phyloP scores from a whole-genome alignment of 2,113 vertebrate genomes.

The Oenanthe oenanthe region DNA sequence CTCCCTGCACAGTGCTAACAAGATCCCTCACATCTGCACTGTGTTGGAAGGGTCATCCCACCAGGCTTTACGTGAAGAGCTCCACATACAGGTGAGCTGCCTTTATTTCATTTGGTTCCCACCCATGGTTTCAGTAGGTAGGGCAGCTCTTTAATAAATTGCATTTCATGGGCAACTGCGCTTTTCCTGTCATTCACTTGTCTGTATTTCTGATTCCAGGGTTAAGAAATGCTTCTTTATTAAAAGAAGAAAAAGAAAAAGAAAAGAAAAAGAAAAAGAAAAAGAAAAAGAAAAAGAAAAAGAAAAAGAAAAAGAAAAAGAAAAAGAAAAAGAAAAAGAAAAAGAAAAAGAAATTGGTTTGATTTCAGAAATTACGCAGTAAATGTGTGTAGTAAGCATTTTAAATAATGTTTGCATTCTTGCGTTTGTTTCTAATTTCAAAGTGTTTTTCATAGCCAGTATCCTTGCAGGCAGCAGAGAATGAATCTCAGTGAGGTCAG shows the following conservation, averaged over 20 bases:
- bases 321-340: neutral
- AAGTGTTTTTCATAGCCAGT: neutral
- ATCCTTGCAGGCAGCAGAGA: neutral
- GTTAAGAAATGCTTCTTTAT: neutral
- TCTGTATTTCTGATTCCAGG: neutral
- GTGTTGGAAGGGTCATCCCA: neutral
- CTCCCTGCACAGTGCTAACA: neutral
- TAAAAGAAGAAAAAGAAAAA: neutral
- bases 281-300: too few species aligned
- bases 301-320: too few species aligned
- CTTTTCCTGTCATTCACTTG: neutral
- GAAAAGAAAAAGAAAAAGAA: too few species aligned
- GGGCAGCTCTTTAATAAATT: neutral
- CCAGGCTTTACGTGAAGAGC: neutral
- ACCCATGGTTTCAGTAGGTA: neutral
- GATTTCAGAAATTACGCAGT: neutral
- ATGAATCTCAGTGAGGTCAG: neutral
- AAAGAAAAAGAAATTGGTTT: neutral
- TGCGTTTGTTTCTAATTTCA: neutral
- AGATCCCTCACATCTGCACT: fast-evolving
- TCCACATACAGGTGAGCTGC: fast-evolving
- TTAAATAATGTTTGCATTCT: neutral
- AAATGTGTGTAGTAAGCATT: neutral
- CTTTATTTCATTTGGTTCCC: neutral
- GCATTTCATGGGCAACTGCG: neutral